Evolutionary conservation across 2,888 invertebrate genomes (phyloP).

Genomic region (Phyllotreta striolata): DNA sequence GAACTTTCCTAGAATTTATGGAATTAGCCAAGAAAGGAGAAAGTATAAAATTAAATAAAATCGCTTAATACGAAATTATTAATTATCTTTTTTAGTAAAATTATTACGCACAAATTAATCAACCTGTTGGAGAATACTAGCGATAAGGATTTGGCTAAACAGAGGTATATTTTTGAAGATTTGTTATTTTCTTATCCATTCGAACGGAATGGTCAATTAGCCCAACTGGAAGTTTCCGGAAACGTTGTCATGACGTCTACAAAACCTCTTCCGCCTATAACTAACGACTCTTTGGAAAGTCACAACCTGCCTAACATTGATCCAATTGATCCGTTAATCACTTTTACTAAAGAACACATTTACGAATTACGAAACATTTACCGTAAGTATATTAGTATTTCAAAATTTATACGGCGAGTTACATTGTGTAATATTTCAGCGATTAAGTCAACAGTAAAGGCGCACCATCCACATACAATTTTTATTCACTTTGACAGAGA

Average conservation of each 20-base stretch:
- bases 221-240: constrained; percentile 72
- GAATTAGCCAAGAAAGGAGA: constrained; percentile 73
- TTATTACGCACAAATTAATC: constrained; percentile 71
- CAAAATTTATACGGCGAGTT: not conserved
- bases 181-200: constrained; percentile 67
- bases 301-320: constrained; percentile 73
- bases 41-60: constrained; percentile 32
- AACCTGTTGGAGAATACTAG: constrained; percentile 73
- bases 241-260: constrained; percentile 73
- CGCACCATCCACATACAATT: constrained; percentile 78
- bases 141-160: constrained; percentile 64
- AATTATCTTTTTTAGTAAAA: constrained; percentile 65
- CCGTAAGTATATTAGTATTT: constrained; percentile 68
- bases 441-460: constrained; percentile 60
- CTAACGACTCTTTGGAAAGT: constrained; percentile 63
- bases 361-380: constrained; percentile 70
- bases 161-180: constrained; percentile 69
- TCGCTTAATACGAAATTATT: constrained; percentile 1
- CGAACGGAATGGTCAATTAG: constrained; percentile 67
- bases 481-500: constrained; percentile 74
- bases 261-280: constrained; percentile 66
- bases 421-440: constrained; percentile 60
- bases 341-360: constrained; percentile 70
- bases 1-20: constrained; percentile 76
- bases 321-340: constrained; percentile 78